Evolutionary conservation across 2,113 vertebrate genomes (phyloP).

Genomic region (Carassius carassius): DNA sequence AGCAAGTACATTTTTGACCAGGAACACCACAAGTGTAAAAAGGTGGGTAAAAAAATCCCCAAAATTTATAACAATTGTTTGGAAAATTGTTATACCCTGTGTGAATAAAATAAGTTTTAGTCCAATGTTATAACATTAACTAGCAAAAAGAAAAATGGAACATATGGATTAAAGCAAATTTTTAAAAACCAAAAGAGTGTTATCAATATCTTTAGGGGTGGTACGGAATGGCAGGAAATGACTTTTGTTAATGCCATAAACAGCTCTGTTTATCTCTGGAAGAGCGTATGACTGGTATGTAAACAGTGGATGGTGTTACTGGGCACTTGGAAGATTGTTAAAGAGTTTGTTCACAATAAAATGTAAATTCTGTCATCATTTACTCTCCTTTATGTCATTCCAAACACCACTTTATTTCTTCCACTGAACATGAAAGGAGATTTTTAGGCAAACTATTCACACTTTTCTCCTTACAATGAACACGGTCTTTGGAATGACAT

Average conservation of each 20-base stretch:
- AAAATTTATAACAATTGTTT: no score
- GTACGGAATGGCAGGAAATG: conserved; percentile 37
- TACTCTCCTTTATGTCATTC: background rate
- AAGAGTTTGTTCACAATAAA: background rate
- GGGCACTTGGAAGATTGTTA: background rate
- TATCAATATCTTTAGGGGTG: conserved; percentile 52
- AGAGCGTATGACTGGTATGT: conserved; percentile 12
- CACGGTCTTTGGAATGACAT: background rate
- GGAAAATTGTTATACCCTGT: no score
- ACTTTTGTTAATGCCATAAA: conserved; percentile 43
- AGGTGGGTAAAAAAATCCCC: no score
- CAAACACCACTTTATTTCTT: conserved; percentile 1
- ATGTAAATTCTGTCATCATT: background rate
- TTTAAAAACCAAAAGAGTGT: background rate
- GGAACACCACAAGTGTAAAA: no score
- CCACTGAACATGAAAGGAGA: background rate
- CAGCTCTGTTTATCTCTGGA: conserved; percentile 33
- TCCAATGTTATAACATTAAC: no score
- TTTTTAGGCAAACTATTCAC: background rate
- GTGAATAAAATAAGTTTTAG: no score
- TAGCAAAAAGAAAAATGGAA: no score
- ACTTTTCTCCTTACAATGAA: background rate
- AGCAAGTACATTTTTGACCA: no score
- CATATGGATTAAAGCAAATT: background rate
- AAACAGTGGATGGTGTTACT: conserved; percentile 20